Conservation (phyloP, 2,113 vertebrate genomes). For the Puma concolor region DNA sequence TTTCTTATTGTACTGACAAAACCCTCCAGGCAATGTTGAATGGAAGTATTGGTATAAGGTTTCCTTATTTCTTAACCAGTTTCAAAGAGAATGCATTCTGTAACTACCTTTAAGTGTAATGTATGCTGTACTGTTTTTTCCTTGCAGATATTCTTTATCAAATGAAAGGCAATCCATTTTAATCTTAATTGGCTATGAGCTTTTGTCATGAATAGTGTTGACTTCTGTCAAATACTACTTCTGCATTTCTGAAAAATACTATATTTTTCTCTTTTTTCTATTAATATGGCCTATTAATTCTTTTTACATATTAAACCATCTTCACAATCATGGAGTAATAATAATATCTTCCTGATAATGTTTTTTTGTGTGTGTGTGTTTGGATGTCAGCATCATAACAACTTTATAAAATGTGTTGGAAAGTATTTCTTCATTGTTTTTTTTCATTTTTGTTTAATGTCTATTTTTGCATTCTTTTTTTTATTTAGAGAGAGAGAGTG, state of each 20-base stretch:
- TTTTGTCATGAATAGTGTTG: background rate
- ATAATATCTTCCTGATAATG: background rate
- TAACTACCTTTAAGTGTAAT: background rate
- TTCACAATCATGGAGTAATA: background rate
- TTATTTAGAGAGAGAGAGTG: no score
- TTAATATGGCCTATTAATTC: background rate
- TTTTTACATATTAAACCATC: background rate
- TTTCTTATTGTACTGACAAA: background rate
- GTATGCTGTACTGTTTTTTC: background rate
- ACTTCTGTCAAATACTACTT: background rate
- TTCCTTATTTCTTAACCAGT: background rate
- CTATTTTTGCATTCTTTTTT: no score
- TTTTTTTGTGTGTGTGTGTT: background rate
- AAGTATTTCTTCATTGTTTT: background rate
- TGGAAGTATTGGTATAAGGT: background rate
- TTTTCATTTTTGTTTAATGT: no score
- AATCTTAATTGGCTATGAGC: background rate
- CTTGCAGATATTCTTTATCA: background rate
- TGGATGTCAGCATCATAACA: background rate
- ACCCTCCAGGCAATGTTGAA: rapidly evolving
- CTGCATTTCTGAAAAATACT: background rate
- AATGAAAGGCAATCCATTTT: background rate
- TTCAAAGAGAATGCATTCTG: background rate
- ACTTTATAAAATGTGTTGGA: background rate
- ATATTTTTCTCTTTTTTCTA: background rate